Evolutionary conservation across 2,113 vertebrate species (phyloP).

Genomic region (Oryzias javanicus): DNA sequence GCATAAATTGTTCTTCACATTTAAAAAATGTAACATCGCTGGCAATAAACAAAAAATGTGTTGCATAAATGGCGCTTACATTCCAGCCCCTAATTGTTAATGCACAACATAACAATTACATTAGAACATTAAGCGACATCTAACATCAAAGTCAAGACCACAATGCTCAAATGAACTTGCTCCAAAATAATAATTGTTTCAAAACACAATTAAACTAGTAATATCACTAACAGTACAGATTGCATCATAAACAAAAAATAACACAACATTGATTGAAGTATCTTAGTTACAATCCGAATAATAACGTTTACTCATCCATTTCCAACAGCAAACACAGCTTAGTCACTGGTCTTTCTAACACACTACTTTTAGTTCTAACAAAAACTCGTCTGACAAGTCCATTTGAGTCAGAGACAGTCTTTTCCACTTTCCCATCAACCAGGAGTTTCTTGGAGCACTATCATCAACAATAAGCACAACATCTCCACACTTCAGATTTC

Average conservation of each 20-base stretch:
- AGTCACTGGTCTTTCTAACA: neutral
- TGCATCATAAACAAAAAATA: neutral
- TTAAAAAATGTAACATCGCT: neutral
- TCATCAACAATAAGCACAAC: neutral
- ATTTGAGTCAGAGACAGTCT: neutral
- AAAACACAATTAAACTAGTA: neutral
- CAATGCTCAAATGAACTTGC: neutral
- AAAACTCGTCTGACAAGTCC: neutral
- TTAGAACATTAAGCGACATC: neutral
- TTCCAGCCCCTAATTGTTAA: conserved; percentile 6
- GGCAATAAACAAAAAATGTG: neutral
- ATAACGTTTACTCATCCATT: neutral
- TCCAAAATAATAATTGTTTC: neutral
- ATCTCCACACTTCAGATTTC: neutral
- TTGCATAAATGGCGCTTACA: neutral
- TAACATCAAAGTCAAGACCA: neutral
- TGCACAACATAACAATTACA: neutral
- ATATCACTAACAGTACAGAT: neutral
- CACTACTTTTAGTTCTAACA: neutral
- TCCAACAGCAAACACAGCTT: neutral
- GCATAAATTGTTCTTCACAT: neutral
- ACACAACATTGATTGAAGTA: neutral
- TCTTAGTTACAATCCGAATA: neutral
- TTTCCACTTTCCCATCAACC: conserved; percentile 6
- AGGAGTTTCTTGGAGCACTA: neutral